Conservation (phyloP, 2,113 vertebrate species). For the Leiothrix lutea region DNA sequence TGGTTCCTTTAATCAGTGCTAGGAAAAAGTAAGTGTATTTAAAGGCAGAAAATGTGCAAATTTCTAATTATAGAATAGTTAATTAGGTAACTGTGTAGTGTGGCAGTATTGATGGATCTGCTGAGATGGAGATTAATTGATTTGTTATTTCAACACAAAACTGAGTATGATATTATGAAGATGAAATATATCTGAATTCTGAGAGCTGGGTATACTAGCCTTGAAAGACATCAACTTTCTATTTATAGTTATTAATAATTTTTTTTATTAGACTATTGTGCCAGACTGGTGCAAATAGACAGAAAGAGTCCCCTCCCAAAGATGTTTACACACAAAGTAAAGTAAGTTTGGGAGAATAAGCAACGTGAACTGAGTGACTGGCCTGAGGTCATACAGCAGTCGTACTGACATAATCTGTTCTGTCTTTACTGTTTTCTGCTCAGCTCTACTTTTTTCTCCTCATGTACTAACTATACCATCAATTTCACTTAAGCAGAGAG, state of each 20-base stretch:
- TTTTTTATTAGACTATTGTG: background rate
- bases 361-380: background rate
- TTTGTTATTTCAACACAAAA: background rate
- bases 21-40: background rate
- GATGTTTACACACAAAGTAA: background rate
- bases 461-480: background rate
- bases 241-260: background rate
- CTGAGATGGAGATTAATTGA: background rate
- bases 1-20: background rate
- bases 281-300: background rate
- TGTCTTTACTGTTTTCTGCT: background rate
- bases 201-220: background rate
- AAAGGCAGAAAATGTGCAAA: background rate
- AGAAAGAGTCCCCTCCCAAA: background rate
- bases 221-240: background rate
- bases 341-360: background rate
- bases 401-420: background rate
- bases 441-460: background rate
- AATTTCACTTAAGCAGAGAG: background rate
- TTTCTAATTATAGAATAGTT: background rate
- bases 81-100: background rate
- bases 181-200: background rate
- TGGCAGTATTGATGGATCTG: background rate
- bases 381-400: background rate
- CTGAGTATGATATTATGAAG: background rate